Conservation (phyloP, 2,797 vertebrate genomes). For the Pelochelys cantorii region DNA sequence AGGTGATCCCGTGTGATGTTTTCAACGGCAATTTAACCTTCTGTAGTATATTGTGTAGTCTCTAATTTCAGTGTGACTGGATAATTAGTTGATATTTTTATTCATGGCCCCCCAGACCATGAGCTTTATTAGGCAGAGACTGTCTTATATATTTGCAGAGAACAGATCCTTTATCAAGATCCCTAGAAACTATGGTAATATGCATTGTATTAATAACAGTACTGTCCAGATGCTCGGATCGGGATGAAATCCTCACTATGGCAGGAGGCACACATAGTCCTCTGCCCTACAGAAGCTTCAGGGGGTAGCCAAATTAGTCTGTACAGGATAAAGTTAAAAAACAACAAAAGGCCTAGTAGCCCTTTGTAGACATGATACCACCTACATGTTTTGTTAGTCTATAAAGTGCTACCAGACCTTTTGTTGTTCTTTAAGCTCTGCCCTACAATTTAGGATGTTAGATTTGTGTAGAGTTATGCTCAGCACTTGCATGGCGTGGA, state of each 20-base stretch:
- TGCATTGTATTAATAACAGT: background rate
- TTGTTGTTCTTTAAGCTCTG: background rate
- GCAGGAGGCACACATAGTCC: background rate
- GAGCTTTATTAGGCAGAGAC: slow-evolving; percentile 29
- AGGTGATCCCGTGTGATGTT: slow-evolving; percentile 30
- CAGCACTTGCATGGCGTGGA: fast-evolving
- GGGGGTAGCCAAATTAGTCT: too few relatives aligned
- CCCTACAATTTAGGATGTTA: background rate
- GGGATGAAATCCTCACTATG: fast-evolving
- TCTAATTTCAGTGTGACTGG: slow-evolving; percentile 34
- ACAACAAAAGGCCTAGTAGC: too few relatives aligned
- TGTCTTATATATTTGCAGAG: background rate
- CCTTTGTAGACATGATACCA: too few relatives aligned
- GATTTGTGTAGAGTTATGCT: background rate
- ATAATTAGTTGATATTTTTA: slow-evolving; percentile 12
- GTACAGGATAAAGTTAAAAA: too few relatives aligned
- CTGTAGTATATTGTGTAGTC: slow-evolving; percentile 25
- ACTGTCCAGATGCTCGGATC: fast-evolving
- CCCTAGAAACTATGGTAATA: background rate
- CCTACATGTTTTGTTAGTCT: too few relatives aligned
- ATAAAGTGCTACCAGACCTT: too few relatives aligned
- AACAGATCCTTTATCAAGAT: background rate
- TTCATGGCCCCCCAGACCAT: fast-evolving
- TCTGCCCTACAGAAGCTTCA: background rate
- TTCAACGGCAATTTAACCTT: slow-evolving; percentile 6